Conservation (phyloP, 2,888 invertebrate species). For the Epinotia brunnichana region DNA sequence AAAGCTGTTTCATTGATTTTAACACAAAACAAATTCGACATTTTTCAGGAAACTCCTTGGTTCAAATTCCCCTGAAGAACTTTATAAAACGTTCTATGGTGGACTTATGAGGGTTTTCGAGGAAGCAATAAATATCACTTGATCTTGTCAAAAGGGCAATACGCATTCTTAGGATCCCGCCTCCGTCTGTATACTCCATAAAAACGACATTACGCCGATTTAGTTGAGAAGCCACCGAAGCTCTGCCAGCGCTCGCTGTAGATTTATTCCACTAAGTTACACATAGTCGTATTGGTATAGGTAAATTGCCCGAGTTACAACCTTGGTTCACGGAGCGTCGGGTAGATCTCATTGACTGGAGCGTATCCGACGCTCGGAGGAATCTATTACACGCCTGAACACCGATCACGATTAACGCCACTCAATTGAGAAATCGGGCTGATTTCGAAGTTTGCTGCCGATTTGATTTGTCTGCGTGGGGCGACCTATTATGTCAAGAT, state of each 20-base stretch:
- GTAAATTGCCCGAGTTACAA: neutral
- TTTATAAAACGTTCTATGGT: neutral
- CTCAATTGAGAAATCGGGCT: conserved; percentile 58
- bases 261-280: conserved; percentile 41
- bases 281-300: neutral
- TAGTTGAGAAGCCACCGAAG: conserved; percentile 19
- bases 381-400: conserved; percentile 53
- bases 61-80: neutral
- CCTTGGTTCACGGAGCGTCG: conserved; percentile 32
- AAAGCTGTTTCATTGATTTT: neutral
- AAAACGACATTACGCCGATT: conserved; percentile 30
- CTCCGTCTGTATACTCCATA: conserved; percentile 1
- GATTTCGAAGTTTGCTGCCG: conserved; percentile 41
- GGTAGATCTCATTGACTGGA: conserved; percentile 50
- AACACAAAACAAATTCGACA: neutral
- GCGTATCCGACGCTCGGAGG: conserved; percentile 54
- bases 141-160: conserved; percentile 10
- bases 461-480: neutral
- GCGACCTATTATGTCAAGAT: too few relatives aligned
- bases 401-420: conserved; percentile 49
- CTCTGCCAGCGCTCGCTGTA: neutral
- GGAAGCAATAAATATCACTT: conserved; percentile 27
- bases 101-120: neutral
- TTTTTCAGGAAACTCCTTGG: neutral
- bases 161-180: conserved; percentile 10